Percentiles rank a stretch among this genome's conserved stretches.
Conservation (phyloP, 2,797 vertebrate species). For the Adelosebastes latens region DNA sequence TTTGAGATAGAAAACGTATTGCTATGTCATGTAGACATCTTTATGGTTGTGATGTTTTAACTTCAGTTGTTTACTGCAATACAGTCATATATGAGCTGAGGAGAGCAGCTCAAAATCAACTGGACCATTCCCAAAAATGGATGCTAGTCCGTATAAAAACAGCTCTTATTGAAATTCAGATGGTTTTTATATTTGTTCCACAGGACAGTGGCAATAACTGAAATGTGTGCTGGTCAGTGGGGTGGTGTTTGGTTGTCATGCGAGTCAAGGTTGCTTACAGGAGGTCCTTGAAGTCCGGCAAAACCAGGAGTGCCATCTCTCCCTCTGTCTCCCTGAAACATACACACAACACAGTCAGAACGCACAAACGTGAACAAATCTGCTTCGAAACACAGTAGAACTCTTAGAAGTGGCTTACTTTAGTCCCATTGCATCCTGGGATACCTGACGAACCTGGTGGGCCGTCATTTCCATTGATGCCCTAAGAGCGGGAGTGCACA, state of each 20-base stretch:
- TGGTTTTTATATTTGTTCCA: background rate
- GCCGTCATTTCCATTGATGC: conserved; percentile 95
- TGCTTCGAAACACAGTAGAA: background rate
- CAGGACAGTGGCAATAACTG: background rate
- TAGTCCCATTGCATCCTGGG: conserved; percentile 98
- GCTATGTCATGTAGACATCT: background rate
- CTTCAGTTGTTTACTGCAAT: background rate
- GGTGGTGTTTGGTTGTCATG: background rate
- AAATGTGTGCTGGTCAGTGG: background rate
- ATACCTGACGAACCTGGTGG: conserved; percentile 90
- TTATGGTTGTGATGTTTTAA: background rate
- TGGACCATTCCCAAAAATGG: background rate
- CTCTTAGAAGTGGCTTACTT: conserved; percentile 80
- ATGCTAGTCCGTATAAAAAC: background rate
- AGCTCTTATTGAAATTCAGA: background rate
- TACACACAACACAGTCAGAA: conserved; percentile 15
- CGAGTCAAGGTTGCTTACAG: conserved; percentile 81
- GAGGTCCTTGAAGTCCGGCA: conserved; percentile 85
- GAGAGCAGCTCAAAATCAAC: background rate
- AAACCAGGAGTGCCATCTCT: conserved; percentile 86
- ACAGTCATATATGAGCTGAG: background rate
- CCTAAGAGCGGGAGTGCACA: conserved; percentile 76
- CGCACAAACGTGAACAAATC: background rate
- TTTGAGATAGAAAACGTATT: background rate
- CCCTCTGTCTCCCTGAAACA: conserved; percentile 90